Percentiles rank a stretch among this genome's conserved stretches.
Evolutionary conservation across 35 echinoderm and acorn worm genomes (phyloP).

Genomic region (Chiridota heheva): DNA sequence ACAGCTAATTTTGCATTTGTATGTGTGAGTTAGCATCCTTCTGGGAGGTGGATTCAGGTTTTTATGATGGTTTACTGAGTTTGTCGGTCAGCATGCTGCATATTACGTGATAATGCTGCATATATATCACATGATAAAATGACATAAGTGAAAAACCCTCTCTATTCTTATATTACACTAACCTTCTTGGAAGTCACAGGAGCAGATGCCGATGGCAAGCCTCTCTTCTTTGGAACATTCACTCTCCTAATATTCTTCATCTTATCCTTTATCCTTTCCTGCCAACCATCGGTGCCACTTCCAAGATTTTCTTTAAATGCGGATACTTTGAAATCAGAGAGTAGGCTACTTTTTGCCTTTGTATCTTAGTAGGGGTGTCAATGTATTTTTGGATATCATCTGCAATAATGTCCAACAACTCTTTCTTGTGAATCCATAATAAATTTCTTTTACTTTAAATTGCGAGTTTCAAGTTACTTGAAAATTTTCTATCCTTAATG

Average conservation of each 20-base stretch:
- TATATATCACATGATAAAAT: too few species aligned
- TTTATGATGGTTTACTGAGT: too few species aligned
- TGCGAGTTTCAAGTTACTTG: constrained; percentile 13
- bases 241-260: constrained; percentile 35
- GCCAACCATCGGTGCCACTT: constrained; percentile 50
- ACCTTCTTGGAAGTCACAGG: too few species aligned
- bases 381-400: constrained; percentile 43
- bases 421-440: constrained; percentile 45
- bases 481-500: constrained; percentile 3
- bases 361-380: constrained; percentile 21
- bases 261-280: constrained; percentile 33
- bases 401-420: constrained; percentile 11
- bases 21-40: too few species aligned
- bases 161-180: too few species aligned
- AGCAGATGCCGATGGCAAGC: too few species aligned
- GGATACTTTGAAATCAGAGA: constrained; percentile 30
- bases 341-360: constrained; percentile 7
- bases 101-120: too few species aligned
- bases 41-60: too few species aligned
- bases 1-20: too few species aligned
- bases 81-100: too few species aligned
- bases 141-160: too few species aligned
- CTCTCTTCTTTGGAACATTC: constrained; percentile 5
- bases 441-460: not conserved
- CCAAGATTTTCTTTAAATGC: constrained; percentile 33